These are phyloP conservation scores for Anisognathus igniventris DNA, from an alignment of 2,797 vertebrate species.

Conservation along the genomic window DNA sequence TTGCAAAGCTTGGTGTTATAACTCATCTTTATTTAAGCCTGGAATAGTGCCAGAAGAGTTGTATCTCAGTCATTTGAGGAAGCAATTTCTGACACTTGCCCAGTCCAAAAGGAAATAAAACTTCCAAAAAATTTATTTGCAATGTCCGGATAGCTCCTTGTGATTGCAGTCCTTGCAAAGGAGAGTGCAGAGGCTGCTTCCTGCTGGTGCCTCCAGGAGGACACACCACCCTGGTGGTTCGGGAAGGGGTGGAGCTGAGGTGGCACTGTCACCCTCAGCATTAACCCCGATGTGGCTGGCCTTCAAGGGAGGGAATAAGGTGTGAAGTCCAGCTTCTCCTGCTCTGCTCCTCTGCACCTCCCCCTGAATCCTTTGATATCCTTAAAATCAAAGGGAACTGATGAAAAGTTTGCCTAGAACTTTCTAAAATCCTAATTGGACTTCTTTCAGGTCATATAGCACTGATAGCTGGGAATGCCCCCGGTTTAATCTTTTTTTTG, in stretches of 20 bases:
- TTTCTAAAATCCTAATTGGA: not conserved
- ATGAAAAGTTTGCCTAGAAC: not conserved
- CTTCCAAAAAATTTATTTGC: not conserved
- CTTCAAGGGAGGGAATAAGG: not conserved
- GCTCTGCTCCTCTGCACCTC: not conserved
- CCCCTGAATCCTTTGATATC: not conserved
- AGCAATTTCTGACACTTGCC: not conserved
- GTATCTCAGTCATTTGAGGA: not conserved
- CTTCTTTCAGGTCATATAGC: not conserved
- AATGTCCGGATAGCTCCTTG: not conserved
- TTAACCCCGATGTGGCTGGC: not conserved
- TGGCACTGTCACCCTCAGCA: not conserved
- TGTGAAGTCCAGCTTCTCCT: not conserved
- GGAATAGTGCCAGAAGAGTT: not conserved
- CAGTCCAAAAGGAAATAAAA: not conserved
- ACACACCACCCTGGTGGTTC: not conserved
- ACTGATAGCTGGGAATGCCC: not conserved
- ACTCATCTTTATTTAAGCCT: conserved; percentile 31
- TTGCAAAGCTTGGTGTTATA: not conserved
- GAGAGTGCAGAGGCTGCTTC: not conserved
- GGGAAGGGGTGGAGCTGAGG: not conserved
- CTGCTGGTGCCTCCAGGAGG: not conserved
- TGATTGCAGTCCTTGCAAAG: not conserved
- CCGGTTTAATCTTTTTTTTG: not conserved
- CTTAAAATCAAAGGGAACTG: not conserved